A percentile compares a stretch with the other conserved stretches of the same genome.
Conservation (phyloP, 1,140 invertebrate genomes). For the Calephelis virginiensis region DNA sequence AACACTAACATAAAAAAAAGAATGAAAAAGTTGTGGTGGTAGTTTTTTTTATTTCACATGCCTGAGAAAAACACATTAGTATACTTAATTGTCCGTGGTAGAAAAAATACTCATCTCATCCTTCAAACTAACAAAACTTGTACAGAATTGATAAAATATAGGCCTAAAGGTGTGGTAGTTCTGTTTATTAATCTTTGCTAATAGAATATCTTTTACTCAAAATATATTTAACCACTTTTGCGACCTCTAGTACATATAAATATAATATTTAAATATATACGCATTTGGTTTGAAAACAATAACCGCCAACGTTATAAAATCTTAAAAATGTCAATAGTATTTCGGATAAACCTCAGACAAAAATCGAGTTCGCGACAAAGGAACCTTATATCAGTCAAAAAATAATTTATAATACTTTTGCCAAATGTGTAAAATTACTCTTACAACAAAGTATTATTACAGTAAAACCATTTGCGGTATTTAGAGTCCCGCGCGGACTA, state of each 20-base stretch:
- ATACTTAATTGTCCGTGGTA: too few relatives aligned
- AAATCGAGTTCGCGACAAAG: conserved; percentile 22
- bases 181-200: too few relatives aligned
- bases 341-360: conserved; percentile 4
- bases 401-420: conserved; percentile 30
- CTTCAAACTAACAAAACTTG: too few relatives aligned
- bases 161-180: too few relatives aligned
- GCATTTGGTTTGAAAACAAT: conserved; percentile 15
- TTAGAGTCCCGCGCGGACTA: conserved; percentile 71
- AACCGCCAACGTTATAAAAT: conserved; percentile 14
- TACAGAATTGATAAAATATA: too few relatives aligned
- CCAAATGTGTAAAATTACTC: conserved; percentile 10
- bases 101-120: too few relatives aligned
- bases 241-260: conserved; percentile 3
- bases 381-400: conserved; percentile 38
- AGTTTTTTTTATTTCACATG: too few relatives aligned
- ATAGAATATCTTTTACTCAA: not conserved
- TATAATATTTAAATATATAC: conserved; percentile 15
- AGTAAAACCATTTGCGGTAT: conserved; percentile 25
- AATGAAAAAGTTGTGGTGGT: too few relatives aligned
- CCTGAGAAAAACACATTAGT: too few relatives aligned
- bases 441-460: conserved; percentile 16
- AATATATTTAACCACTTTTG: not conserved
- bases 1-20: too few relatives aligned
- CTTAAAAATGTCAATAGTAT: conserved; percentile 13